These are phyloP conservation scores for Gallinago solitaria DNA, from an alignment of 2,797 vertebrate genomes.

Conservation along the genomic window DNA sequence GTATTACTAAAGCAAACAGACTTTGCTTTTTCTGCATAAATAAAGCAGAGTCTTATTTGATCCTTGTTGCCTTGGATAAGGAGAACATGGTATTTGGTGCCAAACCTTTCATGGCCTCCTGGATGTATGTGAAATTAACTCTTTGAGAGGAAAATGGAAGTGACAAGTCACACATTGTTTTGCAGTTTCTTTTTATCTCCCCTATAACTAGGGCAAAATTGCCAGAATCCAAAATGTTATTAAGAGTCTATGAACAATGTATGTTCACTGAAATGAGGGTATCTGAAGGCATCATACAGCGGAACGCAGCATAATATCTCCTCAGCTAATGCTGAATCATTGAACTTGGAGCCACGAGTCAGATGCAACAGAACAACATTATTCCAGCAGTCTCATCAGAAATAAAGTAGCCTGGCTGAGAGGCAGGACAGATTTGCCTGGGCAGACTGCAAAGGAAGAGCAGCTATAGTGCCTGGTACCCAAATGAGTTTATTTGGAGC, in stretches of 20 bases:
- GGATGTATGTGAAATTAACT: constrained; percentile 36
- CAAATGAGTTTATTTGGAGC: background rate
- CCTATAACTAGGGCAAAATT: background rate
- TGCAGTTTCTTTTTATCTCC: background rate
- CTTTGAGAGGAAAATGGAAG: background rate
- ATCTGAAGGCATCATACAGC: background rate
- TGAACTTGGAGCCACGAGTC: background rate
- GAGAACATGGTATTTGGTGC: background rate
- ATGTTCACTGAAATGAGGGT: background rate
- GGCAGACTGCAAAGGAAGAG: background rate
- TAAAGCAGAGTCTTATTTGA: constrained; percentile 46
- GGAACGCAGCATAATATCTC: background rate
- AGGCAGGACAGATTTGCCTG: constrained; percentile 10
- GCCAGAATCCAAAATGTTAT: background rate
- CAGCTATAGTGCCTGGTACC: background rate
- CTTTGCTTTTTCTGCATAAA: constrained; percentile 30
- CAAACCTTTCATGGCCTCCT: constrained; percentile 15
- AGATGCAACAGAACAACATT: background rate
- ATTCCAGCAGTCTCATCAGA: background rate
- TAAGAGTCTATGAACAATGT: background rate
- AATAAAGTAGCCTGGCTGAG: constrained; percentile 36
- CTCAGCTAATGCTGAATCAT: background rate
- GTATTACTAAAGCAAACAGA: constrained; percentile 60
- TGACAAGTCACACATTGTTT: background rate
- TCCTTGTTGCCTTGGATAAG: constrained; percentile 36